phyloP scores from a whole-genome alignment of 2,113 vertebrate genomes.

The Xyrauchen texanus region DNA sequence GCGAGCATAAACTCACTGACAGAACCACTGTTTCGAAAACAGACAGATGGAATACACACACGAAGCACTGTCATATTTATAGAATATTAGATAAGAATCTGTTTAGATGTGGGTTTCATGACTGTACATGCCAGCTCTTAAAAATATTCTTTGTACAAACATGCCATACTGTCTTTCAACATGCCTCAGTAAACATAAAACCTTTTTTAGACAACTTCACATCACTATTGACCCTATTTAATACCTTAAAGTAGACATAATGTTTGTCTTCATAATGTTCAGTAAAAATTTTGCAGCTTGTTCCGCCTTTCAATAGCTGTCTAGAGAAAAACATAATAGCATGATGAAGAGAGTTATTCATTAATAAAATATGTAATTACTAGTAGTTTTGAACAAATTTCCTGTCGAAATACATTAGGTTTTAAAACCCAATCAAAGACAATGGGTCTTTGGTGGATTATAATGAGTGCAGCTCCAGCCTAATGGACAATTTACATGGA shows the following conservation, averaged over 20 bases:
- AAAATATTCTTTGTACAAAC: background rate
- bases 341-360: constrained; percentile 9
- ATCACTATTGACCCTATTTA: too few relatives aligned
- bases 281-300: too few relatives aligned
- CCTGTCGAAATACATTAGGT: constrained; percentile 10
- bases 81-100: constrained; percentile 19
- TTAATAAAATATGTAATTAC: constrained; percentile 18
- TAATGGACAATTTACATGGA: constrained; percentile 26
- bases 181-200: too few relatives aligned
- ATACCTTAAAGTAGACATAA: too few relatives aligned
- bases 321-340: constrained; percentile 23
- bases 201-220: too few relatives aligned
- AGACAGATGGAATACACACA: constrained; percentile 29
- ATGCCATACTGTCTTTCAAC: too few relatives aligned
- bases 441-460: constrained; percentile 15
- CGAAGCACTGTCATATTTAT: constrained; percentile 26
- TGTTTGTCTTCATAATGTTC: too few relatives aligned
- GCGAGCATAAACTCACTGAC: constrained; percentile 24
- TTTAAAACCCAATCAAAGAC: constrained; percentile 5
- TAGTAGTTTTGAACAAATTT: constrained; percentile 15
- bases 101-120: constrained; percentile 1
- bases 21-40: constrained; percentile 29
- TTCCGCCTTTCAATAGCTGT: background rate
- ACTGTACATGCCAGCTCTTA: background rate
- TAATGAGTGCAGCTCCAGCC: background rate